Evolutionary conservation across 53 echinoderm and acorn worm species (phyloP), one percentile per base, ranked within the genome.

Genomic region (Arbacia lixula): DNA sequence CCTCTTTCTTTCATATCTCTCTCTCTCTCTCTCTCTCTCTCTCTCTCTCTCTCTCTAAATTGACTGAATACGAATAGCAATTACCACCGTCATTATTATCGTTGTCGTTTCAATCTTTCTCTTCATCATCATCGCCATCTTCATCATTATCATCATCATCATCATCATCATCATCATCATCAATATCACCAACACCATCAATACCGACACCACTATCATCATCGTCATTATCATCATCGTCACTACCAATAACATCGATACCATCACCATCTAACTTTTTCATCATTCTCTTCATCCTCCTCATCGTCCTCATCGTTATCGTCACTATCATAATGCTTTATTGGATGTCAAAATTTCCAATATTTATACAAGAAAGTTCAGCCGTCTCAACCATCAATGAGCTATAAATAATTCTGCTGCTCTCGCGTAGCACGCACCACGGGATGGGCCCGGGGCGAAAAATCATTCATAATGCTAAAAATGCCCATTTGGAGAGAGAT

Each of bases 131-230:
- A 30, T 30, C 30, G 32, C 12, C 61, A 28, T 61, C 61, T n/a
- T 61, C 62, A 32, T 31, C 32, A 28, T 30, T 33, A 62, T 62
- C 31, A 62, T 29, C 31, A 62, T 29, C 62, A 32, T 10, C 62
- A 62, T 29, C 62, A 62, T 62, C 62, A 62, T 30, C 62, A 62
- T 62, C 62, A 62, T 62, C 62, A 62, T 62, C 62, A 62, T 62
- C 62, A 62, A 12, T 33, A 62, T 62, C 33, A 62, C 2, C 5
- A 62, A 2, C 62, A 57, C 24, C 57, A 57, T 57, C 57, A 57
- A 1, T 34, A 31, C 0, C 63, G 19, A 17, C 63, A 12, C 19
- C 63, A 32, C 5, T 2, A 12, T 31, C 33, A 12, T 31, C 63
- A 11, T 12, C 32, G 32, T 14, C 63, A 8, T 2, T 19, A 50